Percentiles rank a stretch among this genome's conserved stretches.
These are phyloP conservation scores for Pseudoatta argentina DNA, from an alignment of 1,140 invertebrate species.

Conservation along the genomic window DNA sequence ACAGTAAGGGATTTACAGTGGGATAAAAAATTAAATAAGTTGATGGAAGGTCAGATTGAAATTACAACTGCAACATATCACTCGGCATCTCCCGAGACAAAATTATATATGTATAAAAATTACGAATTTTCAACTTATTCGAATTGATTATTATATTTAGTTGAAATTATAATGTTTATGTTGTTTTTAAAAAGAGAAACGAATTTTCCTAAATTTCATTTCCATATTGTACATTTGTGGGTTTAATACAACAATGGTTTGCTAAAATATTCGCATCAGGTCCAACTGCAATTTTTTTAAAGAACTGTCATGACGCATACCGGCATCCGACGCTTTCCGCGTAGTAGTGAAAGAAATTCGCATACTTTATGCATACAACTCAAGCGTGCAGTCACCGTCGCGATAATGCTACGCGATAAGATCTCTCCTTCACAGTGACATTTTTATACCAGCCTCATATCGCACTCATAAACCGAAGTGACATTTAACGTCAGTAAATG, in stretches of 20 bases:
- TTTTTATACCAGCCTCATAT: constrained; percentile 26
- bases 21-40: constrained; percentile 48
- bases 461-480: constrained; percentile 35
- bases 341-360: constrained; percentile 14
- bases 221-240: neutral
- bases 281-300: neutral
- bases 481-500: constrained; percentile 21
- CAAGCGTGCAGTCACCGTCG: neutral
- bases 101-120: constrained; percentile 32
- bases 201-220: neutral
- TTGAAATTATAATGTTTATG: neutral
- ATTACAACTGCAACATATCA: constrained; percentile 28
- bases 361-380: constrained; percentile 37
- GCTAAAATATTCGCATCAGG: constrained; percentile 4
- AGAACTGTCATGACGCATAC: neutral
- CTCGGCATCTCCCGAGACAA: neutral
- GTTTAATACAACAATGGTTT: neutral
- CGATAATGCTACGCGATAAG: constrained; percentile 32
- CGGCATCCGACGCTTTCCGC: neutral
- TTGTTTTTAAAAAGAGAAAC: neutral
- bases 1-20: neutral
- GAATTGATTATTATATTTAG: neutral
- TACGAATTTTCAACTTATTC: constrained; percentile 15
- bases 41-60: constrained; percentile 9
- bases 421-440: constrained; percentile 35